These are phyloP conservation scores for Nannobrachium achirus DNA, from an alignment of 2,113 vertebrate species.

Conservation along the genomic window DNA sequence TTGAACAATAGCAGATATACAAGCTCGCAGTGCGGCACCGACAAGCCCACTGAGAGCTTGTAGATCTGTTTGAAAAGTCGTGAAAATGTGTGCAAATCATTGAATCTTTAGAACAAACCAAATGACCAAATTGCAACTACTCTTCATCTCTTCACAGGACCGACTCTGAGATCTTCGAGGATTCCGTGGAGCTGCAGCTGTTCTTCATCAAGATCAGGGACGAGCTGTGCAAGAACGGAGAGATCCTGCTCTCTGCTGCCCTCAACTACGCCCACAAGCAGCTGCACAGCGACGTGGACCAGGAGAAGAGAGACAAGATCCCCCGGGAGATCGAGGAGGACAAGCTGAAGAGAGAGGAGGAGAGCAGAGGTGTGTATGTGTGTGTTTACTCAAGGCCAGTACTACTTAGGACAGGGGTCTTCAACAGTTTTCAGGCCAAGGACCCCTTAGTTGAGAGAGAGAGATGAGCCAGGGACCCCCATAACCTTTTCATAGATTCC, in stretches of 20 bases:
- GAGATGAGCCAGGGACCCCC: no score
- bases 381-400: no score
- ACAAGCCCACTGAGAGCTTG: no score
- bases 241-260: conserved; percentile 92
- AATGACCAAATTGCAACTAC: background rate
- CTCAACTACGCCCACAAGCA: conserved; percentile 95
- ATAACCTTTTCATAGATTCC: no score
- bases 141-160: conserved; percentile 80
- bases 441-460: no score
- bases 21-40: no score
- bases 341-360: conserved; percentile 89
- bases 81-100: no score
- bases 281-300: conserved; percentile 92
- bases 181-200: conserved; percentile 95
- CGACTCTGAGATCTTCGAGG: conserved; percentile 97
- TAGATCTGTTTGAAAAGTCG: no score
- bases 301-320: conserved; percentile 96
- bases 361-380: conserved; percentile 83
- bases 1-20: no score
- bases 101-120: background rate
- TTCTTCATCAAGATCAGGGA: conserved; percentile 98
- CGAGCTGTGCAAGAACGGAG: conserved; percentile 98
- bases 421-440: no score
- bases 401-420: no score
- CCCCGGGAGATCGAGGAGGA: conserved; percentile 98